Evolutionary conservation across 1,140 invertebrate species (phyloP), one percentile per base, ranked within the genome.

Genomic region (Bactericera cockerelli): DNA sequence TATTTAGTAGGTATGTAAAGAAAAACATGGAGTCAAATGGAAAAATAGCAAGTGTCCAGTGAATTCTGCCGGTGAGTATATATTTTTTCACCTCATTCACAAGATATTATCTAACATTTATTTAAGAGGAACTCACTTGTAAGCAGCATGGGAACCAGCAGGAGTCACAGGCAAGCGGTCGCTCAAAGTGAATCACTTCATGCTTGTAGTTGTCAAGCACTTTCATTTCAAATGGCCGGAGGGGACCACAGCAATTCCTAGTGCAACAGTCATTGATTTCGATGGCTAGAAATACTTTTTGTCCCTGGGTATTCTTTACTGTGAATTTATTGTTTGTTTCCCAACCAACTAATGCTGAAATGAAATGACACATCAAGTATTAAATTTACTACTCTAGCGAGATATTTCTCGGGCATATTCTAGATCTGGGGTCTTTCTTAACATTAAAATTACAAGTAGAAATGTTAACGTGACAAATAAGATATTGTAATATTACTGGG

Each of bases 281-380:
- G 4, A 81, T 79, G 21, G 89, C 87, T 68, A 81, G 85, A 69
- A 84, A 94, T 1, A 95, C 77, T 67, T 85, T 87, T 69, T 92
- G 86, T 1, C 89, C 81, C 36, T 79, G 64, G 59, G 76, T 79
- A 69, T 84, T 91, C 71, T 84, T 86, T 19, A 92, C 75, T 4
- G 80, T 81, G 71, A 87, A 92, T 71, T 89, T 92, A 68, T 93
- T 93, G 66, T 86, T 83, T n/a, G 86, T 89, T 72, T 93, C 89
- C 73, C 84, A 92, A n/a, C 87, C 87, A 60, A 81, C 81, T 63
- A 89, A 80, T 16, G 82, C 84, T 82, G 65, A 58, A 72, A 63
- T 62, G 57, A 59, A 55, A 62, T 55, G n/a, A n/a, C n/a, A n/a
- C n/a, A n/a, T n/a, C n/a, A n/a, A n/a, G n/a, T n/a, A n/a, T n/a